Conservation (phyloP, 2,113 vertebrate genomes). For the Datnioides undecimradiatus region DNA sequence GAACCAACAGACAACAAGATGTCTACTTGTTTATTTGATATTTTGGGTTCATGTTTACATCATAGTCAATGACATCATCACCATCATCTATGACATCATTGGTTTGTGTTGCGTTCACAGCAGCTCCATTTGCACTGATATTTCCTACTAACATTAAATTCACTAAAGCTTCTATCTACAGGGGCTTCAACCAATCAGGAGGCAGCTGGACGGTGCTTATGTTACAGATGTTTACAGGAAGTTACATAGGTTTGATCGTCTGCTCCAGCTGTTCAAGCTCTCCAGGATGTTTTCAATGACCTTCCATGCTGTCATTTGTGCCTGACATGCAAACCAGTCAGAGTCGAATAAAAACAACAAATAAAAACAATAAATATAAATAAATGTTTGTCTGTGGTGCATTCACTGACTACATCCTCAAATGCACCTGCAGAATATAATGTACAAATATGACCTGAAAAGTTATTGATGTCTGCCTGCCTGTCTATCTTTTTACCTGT, state of each 20-base stretch:
- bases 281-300: slow-evolving; percentile 4
- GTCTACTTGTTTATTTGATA: slow-evolving; percentile 16
- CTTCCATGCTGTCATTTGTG: slow-evolving; percentile 28
- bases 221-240: neutral
- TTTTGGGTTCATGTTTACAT: slow-evolving; percentile 43
- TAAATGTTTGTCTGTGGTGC: neutral
- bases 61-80: too few species aligned
- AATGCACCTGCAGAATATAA: too few species aligned
- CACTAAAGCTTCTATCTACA: slow-evolving; percentile 33
- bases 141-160: slow-evolving; percentile 33
- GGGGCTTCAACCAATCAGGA: slow-evolving; percentile 34
- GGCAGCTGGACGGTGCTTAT: neutral
- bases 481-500: too few species aligned
- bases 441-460: too few species aligned
- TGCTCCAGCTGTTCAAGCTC: neutral
- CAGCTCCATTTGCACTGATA: neutral
- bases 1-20: neutral
- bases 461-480: too few species aligned
- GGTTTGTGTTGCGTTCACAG: slow-evolving; percentile 16
- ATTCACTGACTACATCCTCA: neutral
- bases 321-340: slow-evolving; percentile 9
- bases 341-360: too few species aligned
- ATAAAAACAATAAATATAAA: too few species aligned
- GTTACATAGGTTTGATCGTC: neutral
- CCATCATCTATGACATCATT: slow-evolving; percentile 74